Evolutionary conservation across 2,113 vertebrate genomes (phyloP).

Genomic region (Gavia stellata): DNA sequence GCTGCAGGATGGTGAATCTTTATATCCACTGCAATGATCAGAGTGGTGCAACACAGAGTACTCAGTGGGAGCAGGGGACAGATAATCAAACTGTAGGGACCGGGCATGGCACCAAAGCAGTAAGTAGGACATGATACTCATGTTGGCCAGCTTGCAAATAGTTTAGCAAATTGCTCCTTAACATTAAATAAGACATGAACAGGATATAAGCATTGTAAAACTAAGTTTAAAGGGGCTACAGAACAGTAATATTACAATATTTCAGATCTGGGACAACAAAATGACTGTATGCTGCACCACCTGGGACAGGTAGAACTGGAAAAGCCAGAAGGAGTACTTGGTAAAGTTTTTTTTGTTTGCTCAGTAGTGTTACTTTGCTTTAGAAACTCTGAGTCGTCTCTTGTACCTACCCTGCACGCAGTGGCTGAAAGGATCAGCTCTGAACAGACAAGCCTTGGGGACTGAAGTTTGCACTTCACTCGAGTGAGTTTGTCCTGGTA

Average conservation of each 20-base stretch:
- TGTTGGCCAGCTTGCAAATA: background rate
- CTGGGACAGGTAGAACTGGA: background rate
- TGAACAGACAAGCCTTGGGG: background rate
- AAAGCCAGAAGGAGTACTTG: background rate
- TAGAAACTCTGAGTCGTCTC: background rate
- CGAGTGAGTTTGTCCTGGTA: conserved; percentile 1
- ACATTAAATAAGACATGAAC: background rate
- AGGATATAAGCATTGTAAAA: background rate
- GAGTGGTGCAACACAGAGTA: background rate
- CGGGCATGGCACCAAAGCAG: background rate
- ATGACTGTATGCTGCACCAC: background rate
- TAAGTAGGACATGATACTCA: background rate
- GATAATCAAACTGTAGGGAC: background rate
- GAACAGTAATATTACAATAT: background rate
- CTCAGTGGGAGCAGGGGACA: background rate
- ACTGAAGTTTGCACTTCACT: conserved; percentile 44
- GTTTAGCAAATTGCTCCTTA: background rate
- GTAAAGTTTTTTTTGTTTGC: background rate
- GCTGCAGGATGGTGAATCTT: background rate
- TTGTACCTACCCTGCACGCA: background rate
- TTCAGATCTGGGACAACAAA: background rate
- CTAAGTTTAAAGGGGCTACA: background rate
- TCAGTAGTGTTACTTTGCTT: background rate
- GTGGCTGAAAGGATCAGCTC: background rate
- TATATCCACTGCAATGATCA: background rate